A percentile compares a stretch with the other conserved stretches of the same genome.
Evolutionary conservation across 2,888 invertebrate species (phyloP).

Genomic region (Erebia epiphron): DNA sequence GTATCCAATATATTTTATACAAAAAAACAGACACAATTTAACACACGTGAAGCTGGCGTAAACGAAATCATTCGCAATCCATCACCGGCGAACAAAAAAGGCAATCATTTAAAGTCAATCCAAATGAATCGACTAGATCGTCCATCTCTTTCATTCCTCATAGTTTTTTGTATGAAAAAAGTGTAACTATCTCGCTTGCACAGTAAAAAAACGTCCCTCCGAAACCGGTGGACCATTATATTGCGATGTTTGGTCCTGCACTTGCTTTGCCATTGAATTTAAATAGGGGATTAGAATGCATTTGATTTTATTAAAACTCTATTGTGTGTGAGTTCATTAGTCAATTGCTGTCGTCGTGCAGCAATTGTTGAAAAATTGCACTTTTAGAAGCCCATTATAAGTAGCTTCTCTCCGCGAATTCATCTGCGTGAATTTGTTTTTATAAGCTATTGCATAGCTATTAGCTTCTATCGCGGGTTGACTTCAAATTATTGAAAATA

Average conservation of each 20-base stretch:
- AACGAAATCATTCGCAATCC: conserved; percentile 71
- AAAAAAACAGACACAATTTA: conserved; percentile 35
- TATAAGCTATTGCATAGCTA: too few relatives aligned
- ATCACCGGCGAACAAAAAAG: conserved; percentile 76
- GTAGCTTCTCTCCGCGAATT: conserved; percentile 11
- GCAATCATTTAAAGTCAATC: conserved; percentile 81
- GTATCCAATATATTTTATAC: conserved; percentile 24
- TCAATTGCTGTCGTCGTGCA: conserved; percentile 65
- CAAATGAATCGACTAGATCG: conserved; percentile 61
- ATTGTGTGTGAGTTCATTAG: conserved; percentile 77
- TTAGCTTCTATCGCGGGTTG: too few relatives aligned
- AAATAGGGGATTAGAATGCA: conserved; percentile 79
- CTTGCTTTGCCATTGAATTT: conserved; percentile 81
- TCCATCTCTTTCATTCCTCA: conserved; percentile 40
- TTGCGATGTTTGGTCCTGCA: conserved; percentile 81
- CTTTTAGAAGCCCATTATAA: conserved; percentile 28
- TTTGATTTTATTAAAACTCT: conserved; percentile 77
- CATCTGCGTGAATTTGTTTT: too few relatives aligned
- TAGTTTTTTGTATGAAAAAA: conserved; percentile 39
- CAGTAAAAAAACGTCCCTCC: conserved; percentile 67
- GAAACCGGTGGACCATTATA: conserved; percentile 76
- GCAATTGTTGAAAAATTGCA: conserved; percentile 47
- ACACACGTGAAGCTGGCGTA: conserved; percentile 38
- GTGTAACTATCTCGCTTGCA: conserved; percentile 42
- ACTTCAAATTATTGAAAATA: too few relatives aligned